These are phyloP conservation scores for Byasa hedistus DNA, from an alignment of 2,888 invertebrate genomes.

Conservation along the genomic window DNA sequence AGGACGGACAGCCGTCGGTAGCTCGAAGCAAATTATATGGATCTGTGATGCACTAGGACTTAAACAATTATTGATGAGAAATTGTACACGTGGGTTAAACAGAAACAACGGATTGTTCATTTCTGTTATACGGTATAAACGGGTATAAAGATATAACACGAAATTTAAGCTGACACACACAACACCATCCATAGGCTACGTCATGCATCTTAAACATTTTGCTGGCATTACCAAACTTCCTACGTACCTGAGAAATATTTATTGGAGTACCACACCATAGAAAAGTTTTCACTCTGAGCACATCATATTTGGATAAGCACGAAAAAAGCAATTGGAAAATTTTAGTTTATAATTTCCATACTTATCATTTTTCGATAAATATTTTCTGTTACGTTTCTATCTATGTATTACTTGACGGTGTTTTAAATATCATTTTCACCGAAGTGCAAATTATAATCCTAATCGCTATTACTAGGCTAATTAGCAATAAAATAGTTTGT, in stretches of 20 bases:
- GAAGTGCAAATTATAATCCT: constrained; percentile 8
- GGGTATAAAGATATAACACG: not conserved
- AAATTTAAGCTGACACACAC: no score
- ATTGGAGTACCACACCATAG: not conserved
- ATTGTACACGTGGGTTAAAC: not conserved
- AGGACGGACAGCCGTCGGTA: constrained; percentile 10
- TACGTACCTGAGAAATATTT: not conserved
- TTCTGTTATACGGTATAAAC: not conserved
- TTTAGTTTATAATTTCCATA: not conserved
- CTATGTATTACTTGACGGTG: no score
- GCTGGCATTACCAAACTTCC: not conserved
- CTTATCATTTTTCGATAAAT: no score
- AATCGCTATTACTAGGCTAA: constrained; percentile 4
- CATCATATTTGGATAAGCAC: not conserved
- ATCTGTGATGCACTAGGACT: constrained; percentile 12
- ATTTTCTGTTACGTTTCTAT: no score
- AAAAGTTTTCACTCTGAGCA: not conserved
- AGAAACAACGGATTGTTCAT: not conserved
- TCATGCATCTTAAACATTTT: not conserved
- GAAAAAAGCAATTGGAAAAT: not conserved
- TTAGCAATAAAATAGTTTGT: constrained; percentile 11
- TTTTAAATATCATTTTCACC: no score
- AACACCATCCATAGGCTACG: not conserved
- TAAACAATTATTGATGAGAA: constrained; percentile 6
- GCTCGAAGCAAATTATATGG: constrained; percentile 20